Conservation (phyloP, 2,113 vertebrate genomes). For the Cricetomys ansorgei region DNA sequence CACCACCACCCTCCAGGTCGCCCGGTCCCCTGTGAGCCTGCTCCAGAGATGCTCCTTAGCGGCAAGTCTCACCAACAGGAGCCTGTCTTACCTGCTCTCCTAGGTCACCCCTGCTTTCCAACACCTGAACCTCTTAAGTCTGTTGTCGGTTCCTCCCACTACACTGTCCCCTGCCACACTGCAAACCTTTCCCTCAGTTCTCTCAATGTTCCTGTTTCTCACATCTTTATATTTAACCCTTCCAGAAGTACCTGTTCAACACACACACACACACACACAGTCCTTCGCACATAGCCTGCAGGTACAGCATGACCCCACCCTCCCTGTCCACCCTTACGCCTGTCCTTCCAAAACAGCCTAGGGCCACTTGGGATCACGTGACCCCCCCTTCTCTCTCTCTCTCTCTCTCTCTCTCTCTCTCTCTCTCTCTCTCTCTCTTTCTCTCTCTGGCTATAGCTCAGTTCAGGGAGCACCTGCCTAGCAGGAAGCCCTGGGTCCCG, state of each 20-base stretch:
- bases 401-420: rapidly evolving
- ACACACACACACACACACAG: background rate
- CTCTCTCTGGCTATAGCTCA: background rate
- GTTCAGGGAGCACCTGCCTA: too few relatives aligned
- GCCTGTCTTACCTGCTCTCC: background rate
- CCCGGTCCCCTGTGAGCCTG: background rate
- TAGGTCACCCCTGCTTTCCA: background rate
- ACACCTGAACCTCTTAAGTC: background rate
- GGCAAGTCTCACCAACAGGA: background rate
- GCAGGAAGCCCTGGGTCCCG: too few relatives aligned
- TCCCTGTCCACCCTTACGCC: background rate
- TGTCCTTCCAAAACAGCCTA: background rate
- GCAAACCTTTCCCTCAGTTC: background rate
- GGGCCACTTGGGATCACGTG: background rate
- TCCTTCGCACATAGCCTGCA: background rate
- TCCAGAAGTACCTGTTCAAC: background rate
- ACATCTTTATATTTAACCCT: background rate
- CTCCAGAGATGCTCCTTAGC: background rate
- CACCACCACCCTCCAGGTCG: background rate
- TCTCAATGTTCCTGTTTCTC: background rate
- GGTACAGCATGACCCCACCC: background rate
- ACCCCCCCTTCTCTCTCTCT: background rate
- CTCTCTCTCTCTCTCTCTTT: rapidly evolving
- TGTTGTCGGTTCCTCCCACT: too few relatives aligned
- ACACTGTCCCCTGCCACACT: background rate